Conservation (phyloP, 2,113 vertebrate genomes). For the Taxidea taxus region DNA sequence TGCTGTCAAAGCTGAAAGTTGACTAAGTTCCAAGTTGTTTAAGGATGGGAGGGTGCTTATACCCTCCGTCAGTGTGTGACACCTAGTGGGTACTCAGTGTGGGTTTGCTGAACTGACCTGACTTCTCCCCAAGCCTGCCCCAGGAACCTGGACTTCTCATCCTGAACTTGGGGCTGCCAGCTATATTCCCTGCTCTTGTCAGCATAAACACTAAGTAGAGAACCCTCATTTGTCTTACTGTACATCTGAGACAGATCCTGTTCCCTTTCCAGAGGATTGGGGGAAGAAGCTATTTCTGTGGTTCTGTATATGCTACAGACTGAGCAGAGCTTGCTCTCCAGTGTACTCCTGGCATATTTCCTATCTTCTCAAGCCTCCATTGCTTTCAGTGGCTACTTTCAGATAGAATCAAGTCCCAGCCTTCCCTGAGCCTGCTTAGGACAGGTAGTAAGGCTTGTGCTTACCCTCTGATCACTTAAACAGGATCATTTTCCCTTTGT, state of each 20-base stretch:
- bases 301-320: not conserved
- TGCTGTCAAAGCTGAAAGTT: not conserved
- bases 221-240: not conserved
- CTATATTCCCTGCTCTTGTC: not conserved
- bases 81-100: not conserved
- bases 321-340: not conserved
- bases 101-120: not conserved
- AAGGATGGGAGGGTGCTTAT: not conserved
- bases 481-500: not conserved
- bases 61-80: rapidly evolving
- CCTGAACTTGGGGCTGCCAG: not conserved
- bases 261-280: not conserved
- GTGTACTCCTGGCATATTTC: not conserved
- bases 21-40: not conserved
- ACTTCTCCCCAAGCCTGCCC: not conserved
- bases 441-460: not conserved
- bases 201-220: not conserved
- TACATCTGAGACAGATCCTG: not conserved
- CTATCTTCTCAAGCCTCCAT: not conserved
- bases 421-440: not conserved
- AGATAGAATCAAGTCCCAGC: too few relatives aligned
- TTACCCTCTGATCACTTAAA: not conserved
- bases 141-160: not conserved
- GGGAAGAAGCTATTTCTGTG: not conserved
- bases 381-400: not conserved